Percentiles rank a stretch among this genome's conserved stretches.
phyloP scores from a whole-genome alignment of 2,113 vertebrate genomes.

The Anguilla japonica region DNA sequence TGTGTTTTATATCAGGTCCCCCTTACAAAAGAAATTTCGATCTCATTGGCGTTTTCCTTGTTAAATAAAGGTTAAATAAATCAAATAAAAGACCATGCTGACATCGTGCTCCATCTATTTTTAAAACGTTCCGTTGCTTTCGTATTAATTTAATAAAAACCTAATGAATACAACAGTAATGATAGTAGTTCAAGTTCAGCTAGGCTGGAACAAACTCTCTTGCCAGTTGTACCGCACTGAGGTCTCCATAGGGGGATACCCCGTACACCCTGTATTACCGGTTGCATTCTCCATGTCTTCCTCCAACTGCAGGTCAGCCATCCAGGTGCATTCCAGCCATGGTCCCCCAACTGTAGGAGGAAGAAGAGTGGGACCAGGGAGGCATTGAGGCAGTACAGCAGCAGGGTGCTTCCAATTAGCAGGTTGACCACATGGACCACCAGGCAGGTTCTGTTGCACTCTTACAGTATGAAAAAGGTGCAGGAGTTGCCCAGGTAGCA shows the following conservation, averaged over 20 bases:
- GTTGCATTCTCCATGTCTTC: background rate
- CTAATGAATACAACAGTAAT: too few relatives aligned
- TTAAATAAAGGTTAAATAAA: too few relatives aligned
- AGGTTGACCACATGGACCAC: slow-evolving; percentile 37
- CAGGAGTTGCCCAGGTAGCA: slow-evolving; percentile 50
- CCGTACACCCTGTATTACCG: background rate
- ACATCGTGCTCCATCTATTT: too few relatives aligned
- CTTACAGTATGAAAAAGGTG: slow-evolving; percentile 39
- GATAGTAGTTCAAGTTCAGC: too few relatives aligned
- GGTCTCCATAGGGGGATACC: slow-evolving; percentile 9
- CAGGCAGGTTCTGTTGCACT: slow-evolving; percentile 36
- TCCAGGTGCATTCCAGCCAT: slow-evolving; percentile 7
- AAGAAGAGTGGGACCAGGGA: slow-evolving; percentile 44
- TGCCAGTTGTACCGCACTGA: slow-evolving; percentile 27
- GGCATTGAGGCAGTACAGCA: slow-evolving; percentile 40
- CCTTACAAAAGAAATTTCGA: too few relatives aligned
- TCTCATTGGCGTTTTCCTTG: too few relatives aligned
- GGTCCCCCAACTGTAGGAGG: slow-evolving; percentile 30
- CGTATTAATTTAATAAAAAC: too few relatives aligned
- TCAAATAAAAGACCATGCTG: too few relatives aligned
- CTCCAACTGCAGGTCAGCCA: slow-evolving; percentile 16
- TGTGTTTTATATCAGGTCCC: too few relatives aligned
- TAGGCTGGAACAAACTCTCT: too few relatives aligned
- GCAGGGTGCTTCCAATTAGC: slow-evolving; percentile 38
- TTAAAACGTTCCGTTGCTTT: too few relatives aligned